These are phyloP conservation scores for Chauna torquata DNA, from an alignment of 2,113 vertebrate genomes.

Conservation along the genomic window DNA sequence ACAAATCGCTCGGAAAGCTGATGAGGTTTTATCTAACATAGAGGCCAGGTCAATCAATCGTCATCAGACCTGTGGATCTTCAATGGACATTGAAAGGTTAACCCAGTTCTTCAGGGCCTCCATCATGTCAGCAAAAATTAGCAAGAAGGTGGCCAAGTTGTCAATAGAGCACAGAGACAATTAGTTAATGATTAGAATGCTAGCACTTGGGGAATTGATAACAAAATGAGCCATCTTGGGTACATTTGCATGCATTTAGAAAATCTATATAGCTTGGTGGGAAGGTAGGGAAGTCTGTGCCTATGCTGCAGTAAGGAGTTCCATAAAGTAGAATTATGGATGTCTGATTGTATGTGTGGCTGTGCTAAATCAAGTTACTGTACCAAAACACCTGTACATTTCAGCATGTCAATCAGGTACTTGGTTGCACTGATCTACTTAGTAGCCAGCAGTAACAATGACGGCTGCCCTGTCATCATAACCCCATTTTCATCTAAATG, in stretches of 20 bases:
- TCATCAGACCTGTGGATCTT: constrained; percentile 86
- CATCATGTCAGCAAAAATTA: constrained; percentile 96
- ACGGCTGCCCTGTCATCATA: constrained; percentile 49
- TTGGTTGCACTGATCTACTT: constrained; percentile 12
- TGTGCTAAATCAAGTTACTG: not conserved
- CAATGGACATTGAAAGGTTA: constrained; percentile 93
- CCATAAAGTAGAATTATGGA: constrained; percentile 11
- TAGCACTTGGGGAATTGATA: constrained; percentile 85
- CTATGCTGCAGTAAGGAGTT: not conserved
- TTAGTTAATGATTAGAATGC: constrained; percentile 96
- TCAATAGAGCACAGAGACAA: constrained; percentile 94
- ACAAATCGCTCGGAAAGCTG: constrained; percentile 91
- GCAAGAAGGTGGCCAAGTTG: constrained; percentile 81
- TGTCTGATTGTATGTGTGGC: not conserved
- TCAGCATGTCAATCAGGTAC: not conserved
- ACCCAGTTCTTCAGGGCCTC: constrained; percentile 83
- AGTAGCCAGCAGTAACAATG: constrained; percentile 22
- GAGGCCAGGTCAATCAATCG: constrained; percentile 90
- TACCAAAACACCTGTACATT: not conserved
- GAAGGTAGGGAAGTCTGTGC: not conserved
- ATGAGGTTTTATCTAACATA: constrained; percentile 94
- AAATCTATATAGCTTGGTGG: constrained; percentile 68
- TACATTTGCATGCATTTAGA: constrained; percentile 83
- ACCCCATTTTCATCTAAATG: constrained; percentile 57
- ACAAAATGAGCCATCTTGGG: constrained; percentile 88